Base-by-base conservation (phyloP, 2,888 invertebrate species). In the Mycalesis mineus region DNA sequence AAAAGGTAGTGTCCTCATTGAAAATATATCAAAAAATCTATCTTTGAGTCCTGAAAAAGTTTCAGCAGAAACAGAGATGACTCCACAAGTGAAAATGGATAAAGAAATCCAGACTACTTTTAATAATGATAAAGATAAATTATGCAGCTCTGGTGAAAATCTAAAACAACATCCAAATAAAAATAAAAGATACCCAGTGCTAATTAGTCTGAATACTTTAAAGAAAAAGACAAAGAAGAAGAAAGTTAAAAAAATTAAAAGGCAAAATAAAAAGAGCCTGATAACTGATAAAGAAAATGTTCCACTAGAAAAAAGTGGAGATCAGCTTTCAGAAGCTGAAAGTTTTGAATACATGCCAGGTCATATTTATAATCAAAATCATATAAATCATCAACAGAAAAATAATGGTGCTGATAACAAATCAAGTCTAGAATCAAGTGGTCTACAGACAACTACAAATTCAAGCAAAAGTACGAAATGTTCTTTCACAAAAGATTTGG, bases 301-400 rank as follows among this genome's bases (percentile, higher is more conserved):
- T 45, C 70, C 67, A 37, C 75, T 70, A 66, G 82, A 78, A 56
- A 81, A 78, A 74, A 82, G 70, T 69, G 80, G 72, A 63, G 82
- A 80, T 15, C 86, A 84, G 75, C 60, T 90, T 70, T 76, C 92
- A 63, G 91, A 91, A 70, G 92, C 92, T 33, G 92, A 93, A 68
- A 94, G 94, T 72, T 94, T 94, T 78, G 93, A 94, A 74, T 94
- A 93, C 71, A 83, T 91, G 80, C 90, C 90, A 50, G 91, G 90
- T 1, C 85, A 92, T 68, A 83, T 91, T 57, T 93, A 92, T 68
- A 91, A 92, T 66, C 91, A 91, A 67, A 90, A 85, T 56, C 78
- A 83, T 70, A 66, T 77, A 40, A 73, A 76, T 49, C 67, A 74
- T 62, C 68, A 74, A 42, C 61, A 68, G 39, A 72, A 62, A 60